These are phyloP conservation scores for Melitaea athalia DNA, from an alignment of 2,888 invertebrate species.

Conservation along the genomic window DNA sequence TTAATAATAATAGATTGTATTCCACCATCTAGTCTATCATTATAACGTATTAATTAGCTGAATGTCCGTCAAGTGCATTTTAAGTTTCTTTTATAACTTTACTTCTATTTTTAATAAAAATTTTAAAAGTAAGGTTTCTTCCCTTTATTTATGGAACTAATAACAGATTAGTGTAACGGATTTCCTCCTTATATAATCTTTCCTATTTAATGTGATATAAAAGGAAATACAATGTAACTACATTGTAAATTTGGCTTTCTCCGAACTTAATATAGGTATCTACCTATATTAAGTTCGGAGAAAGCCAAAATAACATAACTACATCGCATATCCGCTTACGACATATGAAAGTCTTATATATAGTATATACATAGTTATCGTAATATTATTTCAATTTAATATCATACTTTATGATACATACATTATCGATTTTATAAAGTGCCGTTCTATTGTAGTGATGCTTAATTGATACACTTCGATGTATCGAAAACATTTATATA, in stretches of 20 bases:
- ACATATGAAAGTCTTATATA: slow-evolving; percentile 7
- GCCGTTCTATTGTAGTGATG: background rate
- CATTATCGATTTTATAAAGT: background rate
- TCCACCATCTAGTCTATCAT: slow-evolving; percentile 16
- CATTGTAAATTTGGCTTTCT: no score
- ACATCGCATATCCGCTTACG: background rate
- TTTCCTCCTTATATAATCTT: no score
- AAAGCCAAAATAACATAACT: slow-evolving; percentile 4
- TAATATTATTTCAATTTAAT: background rate
- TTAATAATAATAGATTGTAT: slow-evolving; percentile 23
- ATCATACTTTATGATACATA: background rate
- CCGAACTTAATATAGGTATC: no score
- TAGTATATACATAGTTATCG: background rate
- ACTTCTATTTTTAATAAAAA: no score
- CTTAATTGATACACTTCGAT: background rate
- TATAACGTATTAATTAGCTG: background rate
- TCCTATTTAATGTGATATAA: background rate
- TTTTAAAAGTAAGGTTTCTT: background rate
- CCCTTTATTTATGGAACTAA: background rate
- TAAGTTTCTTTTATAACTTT: background rate
- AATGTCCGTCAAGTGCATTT: slow-evolving; percentile 1
- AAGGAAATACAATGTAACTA: slow-evolving; percentile 1
- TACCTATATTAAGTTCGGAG: slow-evolving; percentile 2
- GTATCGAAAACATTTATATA: no score
- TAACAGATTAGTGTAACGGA: background rate